Percentiles rank a stretch among this genome's conserved stretches.
These are phyloP conservation scores for Calosoma granatense DNA, from an alignment of 1,140 invertebrate species.

Conservation along the genomic window DNA sequence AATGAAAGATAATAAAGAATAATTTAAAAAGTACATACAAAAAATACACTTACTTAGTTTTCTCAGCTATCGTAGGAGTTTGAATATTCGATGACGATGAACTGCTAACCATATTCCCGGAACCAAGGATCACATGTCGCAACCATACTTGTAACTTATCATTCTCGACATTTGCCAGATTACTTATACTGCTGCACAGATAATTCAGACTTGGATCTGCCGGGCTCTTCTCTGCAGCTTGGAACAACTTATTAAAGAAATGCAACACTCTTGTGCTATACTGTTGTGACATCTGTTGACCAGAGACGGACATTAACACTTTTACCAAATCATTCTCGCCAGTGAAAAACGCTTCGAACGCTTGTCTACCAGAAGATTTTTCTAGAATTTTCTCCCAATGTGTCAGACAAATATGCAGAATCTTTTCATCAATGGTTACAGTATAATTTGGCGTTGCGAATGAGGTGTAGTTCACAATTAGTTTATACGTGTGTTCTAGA, in stretches of 20 bases:
- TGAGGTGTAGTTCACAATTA: slow-evolving; percentile 47
- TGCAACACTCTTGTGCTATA: slow-evolving; percentile 70
- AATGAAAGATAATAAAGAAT: background rate
- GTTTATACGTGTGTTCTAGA: slow-evolving; percentile 55
- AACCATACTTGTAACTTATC: slow-evolving; percentile 59
- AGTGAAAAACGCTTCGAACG: slow-evolving; percentile 71
- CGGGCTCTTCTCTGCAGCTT: slow-evolving; percentile 46
- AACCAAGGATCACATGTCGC: slow-evolving; percentile 52
- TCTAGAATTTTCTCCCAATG: slow-evolving; percentile 81
- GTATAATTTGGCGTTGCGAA: slow-evolving; percentile 27
- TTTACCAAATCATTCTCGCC: slow-evolving; percentile 51
- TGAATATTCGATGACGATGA: slow-evolving; percentile 33
- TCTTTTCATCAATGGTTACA: slow-evolving; percentile 50
- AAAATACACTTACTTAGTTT: background rate
- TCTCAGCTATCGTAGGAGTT: slow-evolving; percentile 2
- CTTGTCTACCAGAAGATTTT: slow-evolving; percentile 63
- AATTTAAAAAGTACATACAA: background rate
- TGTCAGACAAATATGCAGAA: slow-evolving; percentile 57
- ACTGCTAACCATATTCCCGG: slow-evolving; percentile 34
- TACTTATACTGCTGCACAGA: slow-evolving; percentile 55
- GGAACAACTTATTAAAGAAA: slow-evolving; percentile 71
- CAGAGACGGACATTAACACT: slow-evolving; percentile 62
- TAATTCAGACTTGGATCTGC: slow-evolving; percentile 54
- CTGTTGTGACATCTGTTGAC: slow-evolving; percentile 51
- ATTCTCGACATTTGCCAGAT: slow-evolving; percentile 53